These are phyloP conservation scores for Lacerta viridis DNA, from an alignment of 2,797 vertebrate species.

Conservation along the genomic window DNA sequence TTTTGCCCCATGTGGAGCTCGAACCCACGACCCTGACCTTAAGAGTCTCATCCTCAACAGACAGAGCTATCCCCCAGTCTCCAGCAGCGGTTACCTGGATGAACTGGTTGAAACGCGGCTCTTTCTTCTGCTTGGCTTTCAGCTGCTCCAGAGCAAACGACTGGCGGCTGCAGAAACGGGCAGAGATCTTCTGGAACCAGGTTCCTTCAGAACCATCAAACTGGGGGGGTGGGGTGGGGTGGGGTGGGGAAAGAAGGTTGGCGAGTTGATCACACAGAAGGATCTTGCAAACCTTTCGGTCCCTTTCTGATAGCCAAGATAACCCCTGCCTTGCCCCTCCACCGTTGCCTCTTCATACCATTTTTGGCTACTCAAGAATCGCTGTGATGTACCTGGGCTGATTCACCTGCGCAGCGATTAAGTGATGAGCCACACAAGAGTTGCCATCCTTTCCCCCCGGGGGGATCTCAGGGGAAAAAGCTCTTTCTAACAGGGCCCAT, in stretches of 20 bases:
- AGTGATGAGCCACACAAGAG: neutral
- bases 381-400: neutral
- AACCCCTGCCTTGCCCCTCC: neutral
- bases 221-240: constrained; percentile 50
- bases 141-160: constrained; percentile 91
- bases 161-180: constrained; percentile 94
- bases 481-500: too few species aligned
- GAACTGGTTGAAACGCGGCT: constrained; percentile 89
- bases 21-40: too few species aligned
- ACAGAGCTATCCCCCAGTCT: too few species aligned
- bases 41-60: too few species aligned
- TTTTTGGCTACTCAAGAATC: neutral
- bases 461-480: too few species aligned
- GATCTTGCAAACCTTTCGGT: neutral
- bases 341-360: accelerated
- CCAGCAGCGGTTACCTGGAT: constrained; percentile 82
- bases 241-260: neutral
- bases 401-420: neutral
- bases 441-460: too few species aligned
- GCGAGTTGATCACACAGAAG: neutral
- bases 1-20: too few species aligned
- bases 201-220: constrained; percentile 89
- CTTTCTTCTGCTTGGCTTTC: constrained; percentile 89
- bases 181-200: constrained; percentile 94
- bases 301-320: too few species aligned